Percentiles rank a stretch among this genome's conserved stretches.
Conservation (phyloP, 2,113 vertebrate genomes). For the Colossoma macropomum region DNA sequence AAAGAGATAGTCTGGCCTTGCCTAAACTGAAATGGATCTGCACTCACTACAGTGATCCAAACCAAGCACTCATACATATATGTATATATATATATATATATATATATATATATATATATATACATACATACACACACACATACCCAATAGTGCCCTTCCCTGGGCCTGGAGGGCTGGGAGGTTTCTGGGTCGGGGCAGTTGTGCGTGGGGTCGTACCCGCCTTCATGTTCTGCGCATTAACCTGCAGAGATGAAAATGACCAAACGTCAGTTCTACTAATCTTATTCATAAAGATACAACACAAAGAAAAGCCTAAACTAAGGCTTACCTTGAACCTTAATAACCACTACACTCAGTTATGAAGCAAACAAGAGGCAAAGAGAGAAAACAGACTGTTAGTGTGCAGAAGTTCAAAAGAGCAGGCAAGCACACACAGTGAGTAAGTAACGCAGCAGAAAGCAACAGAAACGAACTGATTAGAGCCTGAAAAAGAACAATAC, state of each 20-base stretch:
- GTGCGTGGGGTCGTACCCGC: slow-evolving; percentile 94
- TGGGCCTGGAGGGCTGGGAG: slow-evolving; percentile 93
- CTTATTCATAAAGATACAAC: slow-evolving; percentile 23
- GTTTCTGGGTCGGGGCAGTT: slow-evolving; percentile 97
- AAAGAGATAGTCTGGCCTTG: background rate
- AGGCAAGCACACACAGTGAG: background rate
- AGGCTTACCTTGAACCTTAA: slow-evolving; percentile 99
- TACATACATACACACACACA: no score
- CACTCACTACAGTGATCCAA: no score
- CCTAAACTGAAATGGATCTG: background rate
- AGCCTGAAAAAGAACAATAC: background rate
- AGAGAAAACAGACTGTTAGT: slow-evolving; percentile 88
- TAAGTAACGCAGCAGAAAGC: slow-evolving; percentile 49
- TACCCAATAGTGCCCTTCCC: slow-evolving; percentile 98
- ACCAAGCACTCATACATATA: background rate
- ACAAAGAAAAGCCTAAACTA: slow-evolving; percentile 50
- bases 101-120: no score
- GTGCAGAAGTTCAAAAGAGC: slow-evolving; percentile 42
- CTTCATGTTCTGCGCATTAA: slow-evolving; percentile 99
- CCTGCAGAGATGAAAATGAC: slow-evolving; percentile 74
- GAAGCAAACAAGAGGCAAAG: slow-evolving; percentile 88
- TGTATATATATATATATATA: no score
- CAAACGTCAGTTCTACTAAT: background rate
- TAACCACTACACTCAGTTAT: slow-evolving; percentile 98
- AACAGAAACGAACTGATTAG: background rate